phyloP scores from a whole-genome alignment of 2,113 vertebrate genomes.

The Callaeas wilsoni region DNA sequence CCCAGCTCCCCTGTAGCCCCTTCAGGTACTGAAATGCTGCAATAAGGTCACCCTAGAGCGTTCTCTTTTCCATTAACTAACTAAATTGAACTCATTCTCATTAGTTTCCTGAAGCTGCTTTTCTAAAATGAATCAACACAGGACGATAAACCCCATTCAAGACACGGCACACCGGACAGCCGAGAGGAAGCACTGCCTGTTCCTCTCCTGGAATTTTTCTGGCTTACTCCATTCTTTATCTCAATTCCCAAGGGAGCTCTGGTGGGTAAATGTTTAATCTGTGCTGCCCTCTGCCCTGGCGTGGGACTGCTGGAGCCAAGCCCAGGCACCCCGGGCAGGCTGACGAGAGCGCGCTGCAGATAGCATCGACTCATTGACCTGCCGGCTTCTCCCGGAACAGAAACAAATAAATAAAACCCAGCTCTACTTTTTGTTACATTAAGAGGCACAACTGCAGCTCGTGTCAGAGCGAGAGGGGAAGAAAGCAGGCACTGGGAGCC shows the following conservation, averaged over 20 bases:
- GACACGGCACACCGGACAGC: fast-evolving
- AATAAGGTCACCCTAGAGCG: neutral
- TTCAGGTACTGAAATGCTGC: neutral
- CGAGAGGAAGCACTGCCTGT: neutral
- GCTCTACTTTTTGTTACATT: no score
- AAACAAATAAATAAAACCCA: neutral
- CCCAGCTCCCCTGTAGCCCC: neutral
- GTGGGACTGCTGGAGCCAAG: neutral
- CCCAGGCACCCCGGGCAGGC: neutral
- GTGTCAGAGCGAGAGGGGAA: fast-evolving
- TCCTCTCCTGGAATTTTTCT: neutral
- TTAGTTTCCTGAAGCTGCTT: neutral
- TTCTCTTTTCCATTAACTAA: neutral
- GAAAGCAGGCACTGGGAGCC: neutral
- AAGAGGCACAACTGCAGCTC: neutral
- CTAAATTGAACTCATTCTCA: neutral
- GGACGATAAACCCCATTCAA: neutral
- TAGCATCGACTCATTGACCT: neutral
- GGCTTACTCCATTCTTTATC: neutral
- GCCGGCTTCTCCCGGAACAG: neutral
- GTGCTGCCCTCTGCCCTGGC: neutral
- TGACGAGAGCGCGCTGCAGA: neutral
- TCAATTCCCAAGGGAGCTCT: neutral
- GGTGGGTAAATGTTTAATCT: slow-evolving; percentile 23
- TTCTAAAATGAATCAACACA: fast-evolving